phyloP scores from a whole-genome alignment of 92 coral and sea anemone species.

The Parazoanthus atlanticus region DNA sequence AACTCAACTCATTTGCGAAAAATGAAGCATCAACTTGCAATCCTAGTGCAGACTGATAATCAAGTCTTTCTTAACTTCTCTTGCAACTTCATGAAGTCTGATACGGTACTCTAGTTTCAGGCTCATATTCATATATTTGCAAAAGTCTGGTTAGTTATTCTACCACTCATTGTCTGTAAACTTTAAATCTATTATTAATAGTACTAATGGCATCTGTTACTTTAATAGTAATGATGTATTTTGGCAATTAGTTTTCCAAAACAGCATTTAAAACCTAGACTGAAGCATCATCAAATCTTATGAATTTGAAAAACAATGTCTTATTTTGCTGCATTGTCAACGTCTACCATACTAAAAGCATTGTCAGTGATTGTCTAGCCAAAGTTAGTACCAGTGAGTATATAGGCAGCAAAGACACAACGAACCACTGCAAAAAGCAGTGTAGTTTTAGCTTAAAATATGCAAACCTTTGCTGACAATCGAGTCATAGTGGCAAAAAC shows the following conservation, averaged over 20 bases:
- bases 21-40: background rate
- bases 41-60: background rate
- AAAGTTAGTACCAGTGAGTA: background rate
- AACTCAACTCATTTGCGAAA: background rate
- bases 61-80: constrained; percentile 92
- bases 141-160: background rate
- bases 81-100: constrained; percentile 83
- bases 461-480: too few relatives aligned
- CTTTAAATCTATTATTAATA: background rate
- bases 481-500: background rate
- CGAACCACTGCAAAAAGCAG: background rate
- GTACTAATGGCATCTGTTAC: background rate
- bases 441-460: too few relatives aligned
- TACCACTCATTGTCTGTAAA: background rate
- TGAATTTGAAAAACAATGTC: background rate
- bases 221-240: too few relatives aligned
- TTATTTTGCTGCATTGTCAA: background rate
- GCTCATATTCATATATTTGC: background rate
- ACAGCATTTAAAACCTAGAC: background rate
- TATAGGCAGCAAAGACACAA: background rate
- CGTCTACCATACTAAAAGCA: background rate
- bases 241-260: too few relatives aligned
- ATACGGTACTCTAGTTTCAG: constrained; percentile 86
- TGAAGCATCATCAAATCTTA: background rate
- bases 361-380: background rate